Percentiles rank a stretch among this genome's conserved stretches.
Evolutionary conservation across 2,113 vertebrate genomes (phyloP).

Genomic region (Spheniscus mendiculus): DNA sequence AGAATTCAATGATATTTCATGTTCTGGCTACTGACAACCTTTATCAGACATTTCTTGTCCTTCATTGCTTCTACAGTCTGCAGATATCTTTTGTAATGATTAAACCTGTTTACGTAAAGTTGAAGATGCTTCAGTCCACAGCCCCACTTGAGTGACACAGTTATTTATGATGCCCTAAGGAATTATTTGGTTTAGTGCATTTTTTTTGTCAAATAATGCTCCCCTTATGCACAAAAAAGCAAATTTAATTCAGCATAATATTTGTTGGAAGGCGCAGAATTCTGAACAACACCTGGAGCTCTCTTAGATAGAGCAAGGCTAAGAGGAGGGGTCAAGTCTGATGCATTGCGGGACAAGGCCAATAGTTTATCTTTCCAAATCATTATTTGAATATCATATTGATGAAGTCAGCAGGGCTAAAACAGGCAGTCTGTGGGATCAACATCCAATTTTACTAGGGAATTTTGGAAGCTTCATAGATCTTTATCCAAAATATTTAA

Average conservation of each 20-base stretch:
- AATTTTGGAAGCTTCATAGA: background rate
- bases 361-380: background rate
- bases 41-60: background rate
- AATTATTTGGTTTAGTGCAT: background rate
- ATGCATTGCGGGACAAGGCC: background rate
- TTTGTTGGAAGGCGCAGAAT: background rate
- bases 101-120: background rate
- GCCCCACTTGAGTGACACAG: background rate
- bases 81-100: background rate
- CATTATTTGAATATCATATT: background rate
- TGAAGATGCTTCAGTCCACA: background rate
- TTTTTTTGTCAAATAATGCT: background rate
- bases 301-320: background rate
- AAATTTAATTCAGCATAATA: background rate
- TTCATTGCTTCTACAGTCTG: background rate
- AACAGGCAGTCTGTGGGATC: background rate
- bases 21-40: background rate
- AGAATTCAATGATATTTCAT: background rate
- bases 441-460: background rate
- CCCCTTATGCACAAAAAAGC: background rate
- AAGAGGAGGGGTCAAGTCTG: background rate
- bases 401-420: background rate
- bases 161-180: background rate
- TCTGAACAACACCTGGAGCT: background rate
- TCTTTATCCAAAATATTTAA: background rate